Evolutionary conservation across 1,140 invertebrate species (phyloP).

Genomic region (Vanessa tameamea): DNA sequence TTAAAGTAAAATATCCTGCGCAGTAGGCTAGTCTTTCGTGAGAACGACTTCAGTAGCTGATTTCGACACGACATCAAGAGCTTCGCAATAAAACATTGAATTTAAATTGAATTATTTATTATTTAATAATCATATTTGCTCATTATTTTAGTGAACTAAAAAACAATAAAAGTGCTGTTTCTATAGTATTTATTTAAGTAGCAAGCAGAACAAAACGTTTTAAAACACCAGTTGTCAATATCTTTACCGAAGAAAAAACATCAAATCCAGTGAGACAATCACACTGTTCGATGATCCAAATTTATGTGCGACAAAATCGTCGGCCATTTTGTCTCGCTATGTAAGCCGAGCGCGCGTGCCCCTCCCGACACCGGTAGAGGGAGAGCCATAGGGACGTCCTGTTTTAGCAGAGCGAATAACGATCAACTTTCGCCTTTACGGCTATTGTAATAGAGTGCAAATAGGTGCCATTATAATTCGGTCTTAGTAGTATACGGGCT

Average conservation of each 20-base stretch:
- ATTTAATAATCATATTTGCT: no score
- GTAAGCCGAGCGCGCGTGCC: conserved; percentile 61
- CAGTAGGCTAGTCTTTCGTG: no score
- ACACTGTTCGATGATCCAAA: conserved; percentile 13
- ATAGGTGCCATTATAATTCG: conserved; percentile 43
- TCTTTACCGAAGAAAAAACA: conserved; percentile 1
- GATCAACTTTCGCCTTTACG: conserved; percentile 45
- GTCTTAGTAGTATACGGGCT: conserved; percentile 68
- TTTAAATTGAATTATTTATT: no score
- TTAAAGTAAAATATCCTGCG: no score
- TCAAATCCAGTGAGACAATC: conserved; percentile 10
- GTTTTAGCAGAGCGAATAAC: conserved; percentile 35
- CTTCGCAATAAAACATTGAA: no score
- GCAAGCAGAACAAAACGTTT: neutral
- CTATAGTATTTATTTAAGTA: no score
- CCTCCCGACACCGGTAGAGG: conserved; percentile 62
- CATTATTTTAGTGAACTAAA: no score
- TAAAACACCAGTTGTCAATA: neutral
- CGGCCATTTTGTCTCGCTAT: conserved; percentile 74
- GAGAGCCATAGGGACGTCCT: conserved; percentile 53
- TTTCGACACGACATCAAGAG: no score
- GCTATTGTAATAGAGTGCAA: conserved; percentile 39
- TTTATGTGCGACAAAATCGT: conserved; percentile 55
- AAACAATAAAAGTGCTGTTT: no score
- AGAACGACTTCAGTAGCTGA: no score